Conservation (phyloP, 2,113 vertebrate species). For the Mormoops blainvillei region DNA sequence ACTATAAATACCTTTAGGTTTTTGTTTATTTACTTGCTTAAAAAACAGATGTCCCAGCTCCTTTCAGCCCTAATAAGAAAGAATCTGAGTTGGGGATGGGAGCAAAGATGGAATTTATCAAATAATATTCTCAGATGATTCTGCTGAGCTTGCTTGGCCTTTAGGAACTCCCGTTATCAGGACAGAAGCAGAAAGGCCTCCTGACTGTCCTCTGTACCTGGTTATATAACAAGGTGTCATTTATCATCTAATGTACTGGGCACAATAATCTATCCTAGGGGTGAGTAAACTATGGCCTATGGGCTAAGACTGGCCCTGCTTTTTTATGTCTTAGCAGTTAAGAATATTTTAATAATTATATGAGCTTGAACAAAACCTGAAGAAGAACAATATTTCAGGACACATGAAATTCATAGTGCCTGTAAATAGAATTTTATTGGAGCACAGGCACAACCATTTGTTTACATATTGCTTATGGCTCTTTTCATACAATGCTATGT, state of each 20-base stretch:
- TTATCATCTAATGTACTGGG: not conserved
- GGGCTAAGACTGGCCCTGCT: not conserved
- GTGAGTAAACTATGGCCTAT: not conserved
- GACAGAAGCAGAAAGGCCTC: accelerated
- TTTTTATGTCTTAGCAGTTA: not conserved
- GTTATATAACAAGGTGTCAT: not conserved
- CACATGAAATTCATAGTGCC: not conserved
- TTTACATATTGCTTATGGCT: not conserved
- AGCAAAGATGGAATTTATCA: not conserved
- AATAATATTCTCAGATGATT: not conserved
- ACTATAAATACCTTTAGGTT: not conserved
- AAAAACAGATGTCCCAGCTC: not conserved
- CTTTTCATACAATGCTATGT: not conserved
- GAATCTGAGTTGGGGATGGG: not conserved
- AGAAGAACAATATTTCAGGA: not conserved
- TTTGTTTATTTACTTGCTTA: not conserved
- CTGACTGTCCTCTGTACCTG: not conserved
- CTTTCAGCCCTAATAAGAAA: not conserved
- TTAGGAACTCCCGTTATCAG: not conserved
- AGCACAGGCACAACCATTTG: not conserved
- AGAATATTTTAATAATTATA: not conserved
- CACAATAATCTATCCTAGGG: no score
- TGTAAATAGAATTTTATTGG: not conserved
- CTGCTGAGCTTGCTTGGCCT: not conserved
- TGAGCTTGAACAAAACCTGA: not conserved